A percentile compares a stretch with the other conserved stretches of the same genome.
phyloP scores from a whole-genome alignment of 2,888 invertebrate genomes.

The Xylophagus ater region DNA sequence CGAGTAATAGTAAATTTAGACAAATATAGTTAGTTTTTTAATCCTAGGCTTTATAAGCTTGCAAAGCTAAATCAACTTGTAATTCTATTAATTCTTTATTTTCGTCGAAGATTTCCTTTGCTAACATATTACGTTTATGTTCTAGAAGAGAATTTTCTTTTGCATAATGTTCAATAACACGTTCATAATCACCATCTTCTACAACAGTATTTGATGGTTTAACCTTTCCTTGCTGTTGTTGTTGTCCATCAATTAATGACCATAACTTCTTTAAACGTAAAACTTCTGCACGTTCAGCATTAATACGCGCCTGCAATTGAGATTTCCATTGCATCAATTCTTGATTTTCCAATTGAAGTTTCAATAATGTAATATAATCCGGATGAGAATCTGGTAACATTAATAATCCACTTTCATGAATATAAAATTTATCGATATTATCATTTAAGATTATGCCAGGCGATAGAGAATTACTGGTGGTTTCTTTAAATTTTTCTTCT shows the following conservation, averaged over 20 bases:
- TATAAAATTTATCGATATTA: conserved; percentile 21
- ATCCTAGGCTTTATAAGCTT: conserved; percentile 15
- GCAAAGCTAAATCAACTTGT: conserved; percentile 51
- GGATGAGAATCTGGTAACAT: conserved; percentile 43
- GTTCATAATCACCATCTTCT: conserved; percentile 38
- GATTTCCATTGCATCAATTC: conserved; percentile 57
- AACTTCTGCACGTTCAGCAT: conserved; percentile 62
- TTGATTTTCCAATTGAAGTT: conserved; percentile 54
- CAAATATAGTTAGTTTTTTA: too few relatives aligned
- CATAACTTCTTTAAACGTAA: conserved; percentile 49
- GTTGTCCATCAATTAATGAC: conserved; percentile 29
- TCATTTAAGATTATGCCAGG: neutral
- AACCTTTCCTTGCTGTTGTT: conserved; percentile 38
- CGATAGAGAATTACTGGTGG: neutral
- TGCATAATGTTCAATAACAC: conserved; percentile 42
- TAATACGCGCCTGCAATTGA: conserved; percentile 56
- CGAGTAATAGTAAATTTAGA: too few relatives aligned
- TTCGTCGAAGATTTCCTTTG: conserved; percentile 61
- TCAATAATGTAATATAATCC: conserved; percentile 45
- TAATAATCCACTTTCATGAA: conserved; percentile 33
- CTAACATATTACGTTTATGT: conserved; percentile 53
- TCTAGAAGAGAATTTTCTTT: conserved; percentile 57
- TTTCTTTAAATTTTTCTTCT: conserved; percentile 16
- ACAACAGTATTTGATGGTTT: conserved; percentile 27
- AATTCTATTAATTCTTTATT: conserved; percentile 58